phyloP scores from a whole-genome alignment of 1,140 invertebrate species.

The Lepidotrigona ventralis region DNA sequence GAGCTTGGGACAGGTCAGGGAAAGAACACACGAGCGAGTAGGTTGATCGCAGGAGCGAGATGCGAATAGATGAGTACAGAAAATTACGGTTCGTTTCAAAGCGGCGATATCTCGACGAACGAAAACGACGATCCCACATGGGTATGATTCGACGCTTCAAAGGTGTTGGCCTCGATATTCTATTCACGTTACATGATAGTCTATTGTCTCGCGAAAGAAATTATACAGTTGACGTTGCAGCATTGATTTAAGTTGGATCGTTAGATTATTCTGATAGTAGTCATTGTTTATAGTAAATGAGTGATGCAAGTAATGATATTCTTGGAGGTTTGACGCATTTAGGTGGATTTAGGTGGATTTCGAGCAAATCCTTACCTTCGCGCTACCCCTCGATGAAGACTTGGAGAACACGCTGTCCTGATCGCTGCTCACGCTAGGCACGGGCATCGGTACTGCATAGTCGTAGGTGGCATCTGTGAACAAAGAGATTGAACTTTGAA shows the following conservation, averaged over 20 bases:
- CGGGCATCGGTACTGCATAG: conserved; percentile 80
- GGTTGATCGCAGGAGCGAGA: too few species aligned
- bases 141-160: neutral
- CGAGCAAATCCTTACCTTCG: conserved; percentile 69
- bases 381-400: conserved; percentile 78
- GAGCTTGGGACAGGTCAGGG: neutral
- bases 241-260: neutral
- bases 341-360: neutral
- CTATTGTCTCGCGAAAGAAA: neutral
- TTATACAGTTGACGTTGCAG: too few species aligned
- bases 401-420: conserved; percentile 81
- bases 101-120: neutral
- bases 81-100: conserved; percentile 4
- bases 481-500: neutral
- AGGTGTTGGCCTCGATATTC: neutral
- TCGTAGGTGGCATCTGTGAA: conserved; percentile 80
- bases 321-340: neutral
- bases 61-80: neutral
- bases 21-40: neutral
- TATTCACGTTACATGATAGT: neutral
- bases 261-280: neutral
- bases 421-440: conserved; percentile 78
- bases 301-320: too few species aligned
- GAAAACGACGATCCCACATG: neutral
- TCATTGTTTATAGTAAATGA: neutral